Conservation (phyloP, 2,113 vertebrate species). For the Natator depressus region DNA sequence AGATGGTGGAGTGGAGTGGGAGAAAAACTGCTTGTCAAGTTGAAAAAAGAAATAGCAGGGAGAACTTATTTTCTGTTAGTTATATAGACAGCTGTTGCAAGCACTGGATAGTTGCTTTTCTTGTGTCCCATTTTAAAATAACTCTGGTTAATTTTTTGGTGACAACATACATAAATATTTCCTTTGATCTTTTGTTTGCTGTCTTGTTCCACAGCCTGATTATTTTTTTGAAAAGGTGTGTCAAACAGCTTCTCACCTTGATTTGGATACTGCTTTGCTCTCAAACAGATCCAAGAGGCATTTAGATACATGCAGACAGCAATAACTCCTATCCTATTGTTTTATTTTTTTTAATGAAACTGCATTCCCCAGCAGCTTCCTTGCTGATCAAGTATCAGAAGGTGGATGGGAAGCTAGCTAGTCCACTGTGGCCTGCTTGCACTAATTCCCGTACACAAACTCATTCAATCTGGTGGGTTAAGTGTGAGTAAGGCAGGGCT, state of each 20-base stretch:
- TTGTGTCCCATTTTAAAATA: background rate
- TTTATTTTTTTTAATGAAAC: conserved; percentile 48
- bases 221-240: conserved; percentile 52
- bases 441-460: background rate
- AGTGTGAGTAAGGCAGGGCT: background rate
- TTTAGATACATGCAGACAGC: conserved; percentile 35
- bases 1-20: background rate
- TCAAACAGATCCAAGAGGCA: conserved; percentile 27
- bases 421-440: conserved; percentile 16
- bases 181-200: conserved; percentile 72
- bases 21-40: background rate
- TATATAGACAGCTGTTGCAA: background rate
- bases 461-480: background rate
- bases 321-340: background rate
- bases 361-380: conserved; percentile 52
- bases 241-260: conserved; percentile 49
- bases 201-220: conserved; percentile 62
- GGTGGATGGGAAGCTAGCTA: conserved; percentile 39
- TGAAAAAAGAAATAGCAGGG: background rate
- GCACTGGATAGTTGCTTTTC: background rate
- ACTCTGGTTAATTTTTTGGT: background rate
- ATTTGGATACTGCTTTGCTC: conserved; percentile 64
- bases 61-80: background rate
- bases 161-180: conserved; percentile 3
- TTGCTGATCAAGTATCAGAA: conserved; percentile 11